Conservation (phyloP, 2,113 vertebrate species). For the Syrmaticus mikado region DNA sequence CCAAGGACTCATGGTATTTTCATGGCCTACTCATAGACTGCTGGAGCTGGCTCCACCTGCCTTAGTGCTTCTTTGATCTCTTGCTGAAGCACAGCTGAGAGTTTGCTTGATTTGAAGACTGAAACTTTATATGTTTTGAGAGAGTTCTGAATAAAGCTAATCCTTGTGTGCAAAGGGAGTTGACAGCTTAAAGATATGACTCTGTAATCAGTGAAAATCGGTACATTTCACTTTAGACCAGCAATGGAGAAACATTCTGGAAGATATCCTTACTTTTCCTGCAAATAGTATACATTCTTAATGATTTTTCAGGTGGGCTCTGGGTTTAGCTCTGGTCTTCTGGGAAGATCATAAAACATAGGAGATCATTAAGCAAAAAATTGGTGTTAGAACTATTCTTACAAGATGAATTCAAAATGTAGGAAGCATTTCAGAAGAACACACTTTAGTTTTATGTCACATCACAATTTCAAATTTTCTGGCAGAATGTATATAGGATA, state of each 20-base stretch:
- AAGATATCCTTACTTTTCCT: neutral
- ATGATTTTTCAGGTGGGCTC: neutral
- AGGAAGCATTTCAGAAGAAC: neutral
- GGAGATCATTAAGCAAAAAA: neutral
- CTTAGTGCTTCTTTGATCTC: neutral
- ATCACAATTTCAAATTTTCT: neutral
- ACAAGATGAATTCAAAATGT: neutral
- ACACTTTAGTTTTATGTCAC: neutral
- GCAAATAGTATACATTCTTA: neutral
- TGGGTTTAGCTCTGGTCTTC: neutral
- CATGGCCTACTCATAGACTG: neutral
- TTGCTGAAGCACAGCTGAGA: neutral
- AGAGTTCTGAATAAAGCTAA: neutral
- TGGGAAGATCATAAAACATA: neutral
- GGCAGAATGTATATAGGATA: accelerated
- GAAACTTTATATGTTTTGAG: neutral
- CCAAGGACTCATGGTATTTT: neutral
- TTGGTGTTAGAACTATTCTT: neutral
- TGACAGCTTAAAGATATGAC: neutral
- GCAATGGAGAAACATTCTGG: neutral
- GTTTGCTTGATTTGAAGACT: neutral
- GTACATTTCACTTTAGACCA: neutral
- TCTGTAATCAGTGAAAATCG: neutral
- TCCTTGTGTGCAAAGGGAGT: neutral
- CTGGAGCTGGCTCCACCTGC: neutral